phyloP scores from a whole-genome alignment of 2,113 vertebrate genomes.

The Oryzias javanicus region DNA sequence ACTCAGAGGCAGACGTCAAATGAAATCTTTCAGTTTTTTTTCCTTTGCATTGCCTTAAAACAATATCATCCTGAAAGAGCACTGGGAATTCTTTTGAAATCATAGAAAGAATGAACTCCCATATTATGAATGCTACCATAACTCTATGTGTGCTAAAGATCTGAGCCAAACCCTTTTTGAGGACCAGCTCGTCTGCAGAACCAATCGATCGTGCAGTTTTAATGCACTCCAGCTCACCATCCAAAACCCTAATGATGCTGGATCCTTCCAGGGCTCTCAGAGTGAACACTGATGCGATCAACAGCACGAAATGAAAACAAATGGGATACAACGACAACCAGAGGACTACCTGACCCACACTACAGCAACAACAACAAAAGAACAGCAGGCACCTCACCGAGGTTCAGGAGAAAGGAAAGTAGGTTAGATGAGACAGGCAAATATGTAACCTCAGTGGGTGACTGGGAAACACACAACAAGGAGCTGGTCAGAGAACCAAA shows the following conservation, averaged over 20 bases:
- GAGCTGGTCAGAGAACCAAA: no score
- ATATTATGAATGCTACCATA: constrained; percentile 22
- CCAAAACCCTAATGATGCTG: constrained; percentile 21
- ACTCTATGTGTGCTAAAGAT: constrained; percentile 38
- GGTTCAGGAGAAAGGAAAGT: no score
- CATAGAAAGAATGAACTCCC: constrained; percentile 34
- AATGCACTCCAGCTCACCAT: constrained; percentile 35
- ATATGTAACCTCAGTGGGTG: no score
- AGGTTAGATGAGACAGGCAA: no score
- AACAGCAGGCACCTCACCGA: no score
- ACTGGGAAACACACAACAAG: no score
- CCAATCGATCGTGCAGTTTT: constrained; percentile 38
- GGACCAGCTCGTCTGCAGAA: constrained; percentile 13
- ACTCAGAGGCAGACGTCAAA: no score
- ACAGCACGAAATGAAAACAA: constrained; percentile 9
- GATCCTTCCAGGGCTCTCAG: constrained; percentile 43
- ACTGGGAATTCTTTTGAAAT: no score
- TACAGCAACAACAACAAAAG: neutral
- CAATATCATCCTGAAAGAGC: no score
- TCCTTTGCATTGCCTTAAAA: no score
- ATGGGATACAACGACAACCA: constrained; percentile 24
- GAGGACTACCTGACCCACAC: neutral
- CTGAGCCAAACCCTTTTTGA: constrained; percentile 19
- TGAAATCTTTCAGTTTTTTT: no score
- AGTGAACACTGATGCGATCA: neutral